Percentiles rank a stretch among this genome's conserved stretches.
Evolutionary conservation across 2,888 invertebrate species (phyloP).

Genomic region (Oxytorus armatus): DNA sequence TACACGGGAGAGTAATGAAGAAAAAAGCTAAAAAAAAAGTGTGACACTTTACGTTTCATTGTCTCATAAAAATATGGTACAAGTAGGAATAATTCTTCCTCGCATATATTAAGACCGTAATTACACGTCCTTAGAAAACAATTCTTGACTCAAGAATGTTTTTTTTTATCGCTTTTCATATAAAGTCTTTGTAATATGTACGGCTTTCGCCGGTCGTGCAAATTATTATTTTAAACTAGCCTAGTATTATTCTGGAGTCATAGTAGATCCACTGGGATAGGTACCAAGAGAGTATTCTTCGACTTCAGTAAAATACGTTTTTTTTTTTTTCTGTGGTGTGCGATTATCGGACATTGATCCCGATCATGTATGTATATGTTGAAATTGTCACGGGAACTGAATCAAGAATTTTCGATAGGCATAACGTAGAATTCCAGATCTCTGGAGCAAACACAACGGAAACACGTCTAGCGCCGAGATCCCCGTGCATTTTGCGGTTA

Average conservation of each 20-base stretch:
- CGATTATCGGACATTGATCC: neutral
- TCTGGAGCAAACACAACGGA: conserved; percentile 21
- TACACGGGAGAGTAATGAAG: conserved; percentile 27
- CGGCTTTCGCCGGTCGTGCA: no score
- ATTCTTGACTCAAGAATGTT: no score
- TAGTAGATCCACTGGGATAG: no score
- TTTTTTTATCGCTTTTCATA: no score
- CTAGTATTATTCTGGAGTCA: no score
- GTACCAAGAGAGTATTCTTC: no score
- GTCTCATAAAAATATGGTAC: neutral
- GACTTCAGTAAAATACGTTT: no score
- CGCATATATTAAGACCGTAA: no score
- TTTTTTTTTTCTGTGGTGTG: no score
- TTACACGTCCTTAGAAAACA: no score
- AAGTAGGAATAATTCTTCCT: neutral
- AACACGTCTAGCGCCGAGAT: conserved; percentile 26
- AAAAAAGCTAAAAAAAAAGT: conserved; percentile 18
- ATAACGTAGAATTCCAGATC: conserved; percentile 3
- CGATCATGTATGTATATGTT: neutral
- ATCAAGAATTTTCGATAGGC: neutral
- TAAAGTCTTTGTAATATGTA: no score
- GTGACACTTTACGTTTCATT: neutral
- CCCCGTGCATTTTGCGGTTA: conserved; percentile 49
- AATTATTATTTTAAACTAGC: no score
- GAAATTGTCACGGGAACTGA: neutral